These are phyloP conservation scores for Chiloscyllium plagiosum DNA, from an alignment of 2,113 vertebrate genomes.

Conservation along the genomic window DNA sequence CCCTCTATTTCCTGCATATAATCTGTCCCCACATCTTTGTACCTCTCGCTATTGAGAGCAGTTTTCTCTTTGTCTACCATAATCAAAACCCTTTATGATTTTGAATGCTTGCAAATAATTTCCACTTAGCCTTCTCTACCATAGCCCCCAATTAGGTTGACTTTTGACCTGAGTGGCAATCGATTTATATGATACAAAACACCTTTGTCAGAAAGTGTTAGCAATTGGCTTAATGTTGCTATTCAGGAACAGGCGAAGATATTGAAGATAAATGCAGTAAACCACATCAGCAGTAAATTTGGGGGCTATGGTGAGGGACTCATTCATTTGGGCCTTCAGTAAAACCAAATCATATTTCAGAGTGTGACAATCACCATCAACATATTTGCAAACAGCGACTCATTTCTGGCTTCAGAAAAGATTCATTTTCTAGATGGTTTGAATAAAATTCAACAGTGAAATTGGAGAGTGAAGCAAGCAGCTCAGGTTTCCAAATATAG, in stretches of 20 bases:
- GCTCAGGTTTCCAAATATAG: constrained; percentile 1
- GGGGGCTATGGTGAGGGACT: too few relatives aligned
- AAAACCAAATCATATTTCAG: not conserved
- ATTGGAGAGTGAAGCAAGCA: not conserved
- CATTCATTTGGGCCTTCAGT: not conserved
- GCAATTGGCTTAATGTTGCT: not conserved
- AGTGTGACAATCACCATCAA: not conserved
- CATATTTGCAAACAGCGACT: not conserved
- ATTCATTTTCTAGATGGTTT: not conserved
- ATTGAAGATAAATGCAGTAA: not conserved
- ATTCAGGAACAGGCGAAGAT: not conserved
- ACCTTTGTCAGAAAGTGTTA: not conserved
- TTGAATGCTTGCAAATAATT: not conserved
- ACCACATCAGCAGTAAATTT: not conserved
- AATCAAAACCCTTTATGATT: too few relatives aligned
- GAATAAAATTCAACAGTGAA: not conserved
- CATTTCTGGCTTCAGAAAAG: not conserved
- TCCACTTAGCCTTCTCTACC: not conserved
- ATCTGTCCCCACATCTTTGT: not conserved
- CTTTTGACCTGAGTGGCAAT: not conserved
- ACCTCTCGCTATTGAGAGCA: not conserved
- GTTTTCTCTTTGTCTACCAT: too few relatives aligned
- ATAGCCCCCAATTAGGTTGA: not conserved
- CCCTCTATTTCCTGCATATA: too few relatives aligned
- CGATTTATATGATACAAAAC: not conserved